Percentiles rank a stretch among this genome's conserved stretches.
These are phyloP conservation scores for Chamaea fasciata DNA, from an alignment of 2,113 vertebrate genomes.

Conservation along the genomic window DNA sequence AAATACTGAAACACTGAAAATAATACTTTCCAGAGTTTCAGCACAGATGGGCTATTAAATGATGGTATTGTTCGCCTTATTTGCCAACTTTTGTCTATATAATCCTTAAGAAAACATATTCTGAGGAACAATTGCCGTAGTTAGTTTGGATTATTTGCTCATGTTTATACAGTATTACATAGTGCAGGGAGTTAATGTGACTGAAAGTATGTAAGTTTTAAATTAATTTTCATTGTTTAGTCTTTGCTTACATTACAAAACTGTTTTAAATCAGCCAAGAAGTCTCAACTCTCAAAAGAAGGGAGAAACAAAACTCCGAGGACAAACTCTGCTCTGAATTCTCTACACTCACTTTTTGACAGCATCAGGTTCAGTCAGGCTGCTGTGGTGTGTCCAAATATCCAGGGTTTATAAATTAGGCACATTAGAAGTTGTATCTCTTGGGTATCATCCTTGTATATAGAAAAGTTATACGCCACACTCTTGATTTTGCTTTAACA, in stretches of 20 bases:
- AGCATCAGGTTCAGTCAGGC: neutral
- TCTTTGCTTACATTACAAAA: constrained; percentile 41
- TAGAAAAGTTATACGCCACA: neutral
- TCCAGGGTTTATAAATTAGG: neutral
- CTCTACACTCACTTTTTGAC: neutral
- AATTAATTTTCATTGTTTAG: constrained; percentile 30
- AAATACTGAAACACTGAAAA: neutral
- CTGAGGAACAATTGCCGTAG: neutral
- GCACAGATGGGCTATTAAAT: neutral
- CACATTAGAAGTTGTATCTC: neutral
- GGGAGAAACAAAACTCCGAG: neutral
- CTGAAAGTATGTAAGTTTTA: constrained; percentile 33
- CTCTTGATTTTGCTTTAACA: neutral
- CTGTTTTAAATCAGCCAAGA: constrained; percentile 2
- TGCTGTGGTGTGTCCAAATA: neutral
- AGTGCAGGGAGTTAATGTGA: constrained; percentile 49
- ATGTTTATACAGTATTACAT: constrained; percentile 50
- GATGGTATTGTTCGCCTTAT: neutral
- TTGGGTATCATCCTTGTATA: neutral
- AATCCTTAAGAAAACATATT: constrained; percentile 22
- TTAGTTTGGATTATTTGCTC: constrained; percentile 20
- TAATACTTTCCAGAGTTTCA: neutral
- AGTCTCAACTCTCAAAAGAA: neutral
- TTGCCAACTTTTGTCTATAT: neutral
- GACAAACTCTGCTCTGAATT: neutral